These are phyloP conservation scores for Pollimyrus isidori DNA, from an alignment of 2,113 vertebrate species.

Conservation along the genomic window DNA sequence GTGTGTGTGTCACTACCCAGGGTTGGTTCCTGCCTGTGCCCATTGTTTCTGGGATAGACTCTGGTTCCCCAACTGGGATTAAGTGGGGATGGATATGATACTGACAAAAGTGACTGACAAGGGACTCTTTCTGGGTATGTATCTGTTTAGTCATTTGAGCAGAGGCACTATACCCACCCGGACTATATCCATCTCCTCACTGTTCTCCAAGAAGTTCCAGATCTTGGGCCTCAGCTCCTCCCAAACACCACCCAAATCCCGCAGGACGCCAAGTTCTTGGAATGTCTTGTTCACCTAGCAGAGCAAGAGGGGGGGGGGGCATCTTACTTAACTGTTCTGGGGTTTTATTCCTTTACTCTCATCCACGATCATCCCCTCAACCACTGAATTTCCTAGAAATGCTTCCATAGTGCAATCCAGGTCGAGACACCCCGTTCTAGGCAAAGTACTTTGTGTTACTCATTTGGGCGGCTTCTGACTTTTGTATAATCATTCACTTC, in stretches of 20 bases:
- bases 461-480: background rate
- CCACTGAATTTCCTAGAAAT: background rate
- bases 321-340: background rate
- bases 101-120: background rate
- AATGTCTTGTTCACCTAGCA: slow-evolving; percentile 91
- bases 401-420: background rate
- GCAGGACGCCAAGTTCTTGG: slow-evolving; percentile 84
- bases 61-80: too few species aligned
- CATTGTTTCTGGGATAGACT: too few species aligned
- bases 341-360: background rate
- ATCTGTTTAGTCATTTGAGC: background rate
- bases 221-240: slow-evolving; percentile 83
- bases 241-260: slow-evolving; percentile 90
- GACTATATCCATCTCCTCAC: slow-evolving; percentile 80
- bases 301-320: background rate
- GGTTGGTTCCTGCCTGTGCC: too few species aligned
- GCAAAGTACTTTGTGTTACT: background rate
- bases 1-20: too few species aligned
- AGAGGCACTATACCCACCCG: slow-evolving; percentile 60
- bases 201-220: slow-evolving; percentile 85
- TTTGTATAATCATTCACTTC: background rate
- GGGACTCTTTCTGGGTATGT: background rate
- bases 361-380: background rate
- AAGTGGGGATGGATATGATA: background rate
- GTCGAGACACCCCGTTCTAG: background rate